Conservation (phyloP, 2,113 vertebrate genomes). For the Tragelaphus imberbis region DNA sequence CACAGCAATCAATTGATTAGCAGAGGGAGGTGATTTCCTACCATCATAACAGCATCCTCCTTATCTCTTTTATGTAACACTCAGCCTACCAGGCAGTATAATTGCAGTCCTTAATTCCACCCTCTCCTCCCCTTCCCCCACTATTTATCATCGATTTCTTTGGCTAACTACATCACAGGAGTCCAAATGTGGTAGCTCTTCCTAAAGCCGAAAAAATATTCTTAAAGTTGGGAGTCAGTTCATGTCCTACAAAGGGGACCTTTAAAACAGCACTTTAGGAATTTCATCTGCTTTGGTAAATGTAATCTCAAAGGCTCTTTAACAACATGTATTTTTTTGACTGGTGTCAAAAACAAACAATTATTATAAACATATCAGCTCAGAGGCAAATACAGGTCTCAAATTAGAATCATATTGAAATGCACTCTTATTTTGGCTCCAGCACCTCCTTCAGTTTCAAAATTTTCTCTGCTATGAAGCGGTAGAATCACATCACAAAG, state of each 20-base stretch:
- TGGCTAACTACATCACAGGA: background rate
- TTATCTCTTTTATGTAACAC: background rate
- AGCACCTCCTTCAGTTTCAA: background rate
- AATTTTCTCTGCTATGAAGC: background rate
- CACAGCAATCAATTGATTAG: conserved; percentile 63
- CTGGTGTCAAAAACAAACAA: background rate
- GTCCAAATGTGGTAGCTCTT: background rate
- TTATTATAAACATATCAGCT: background rate
- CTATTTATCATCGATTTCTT: background rate
- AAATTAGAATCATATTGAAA: background rate
- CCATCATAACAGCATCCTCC: background rate
- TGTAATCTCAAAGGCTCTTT: background rate
- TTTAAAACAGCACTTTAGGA: background rate
- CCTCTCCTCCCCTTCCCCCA: background rate
- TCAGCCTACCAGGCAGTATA: background rate
- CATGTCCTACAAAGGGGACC: background rate
- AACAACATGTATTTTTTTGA: background rate
- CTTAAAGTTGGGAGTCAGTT: background rate
- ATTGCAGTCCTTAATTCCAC: background rate
- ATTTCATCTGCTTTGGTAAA: background rate
- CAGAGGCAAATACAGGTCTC: background rate
- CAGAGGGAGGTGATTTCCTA: background rate
- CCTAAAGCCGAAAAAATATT: background rate
- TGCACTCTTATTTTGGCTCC: background rate
- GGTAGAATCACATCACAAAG: background rate